phyloP scores from a whole-genome alignment of 23 tunicate species.

The Ascidia mentula region DNA sequence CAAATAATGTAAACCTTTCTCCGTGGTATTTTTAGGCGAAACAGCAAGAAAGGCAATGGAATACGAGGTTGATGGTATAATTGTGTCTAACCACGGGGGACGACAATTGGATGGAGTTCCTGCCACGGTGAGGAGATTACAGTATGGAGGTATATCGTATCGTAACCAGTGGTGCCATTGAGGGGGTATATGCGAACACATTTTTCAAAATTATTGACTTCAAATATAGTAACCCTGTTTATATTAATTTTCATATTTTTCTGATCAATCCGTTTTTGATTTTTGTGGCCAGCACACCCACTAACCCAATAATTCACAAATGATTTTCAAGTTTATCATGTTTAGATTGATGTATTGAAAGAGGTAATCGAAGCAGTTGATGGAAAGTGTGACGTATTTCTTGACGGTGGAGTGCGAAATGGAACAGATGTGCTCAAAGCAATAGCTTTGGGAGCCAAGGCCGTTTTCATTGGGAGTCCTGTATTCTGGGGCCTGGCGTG shows the following conservation, averaged over 20 bases:
- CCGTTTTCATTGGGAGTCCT: conserved; percentile 68
- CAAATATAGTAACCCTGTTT: no score
- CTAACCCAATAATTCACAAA: no score
- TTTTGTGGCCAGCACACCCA: no score
- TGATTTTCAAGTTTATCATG: no score
- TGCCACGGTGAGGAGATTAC: conserved; percentile 37
- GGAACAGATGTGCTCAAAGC: conserved; percentile 64
- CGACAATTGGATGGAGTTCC: conserved; percentile 54
- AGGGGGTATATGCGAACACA: no score
- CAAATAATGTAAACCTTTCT: no score
- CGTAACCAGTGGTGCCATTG: no score
- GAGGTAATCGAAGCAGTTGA: conserved; percentile 44
- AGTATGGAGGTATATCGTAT: no score
- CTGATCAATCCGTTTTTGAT: no score
- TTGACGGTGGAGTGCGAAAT: conserved; percentile 59
- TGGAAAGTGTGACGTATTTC: conserved; percentile 49
- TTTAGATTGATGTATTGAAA: conserved; percentile 45
- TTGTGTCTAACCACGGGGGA: conserved; percentile 73
- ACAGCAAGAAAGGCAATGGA: conserved; percentile 52
- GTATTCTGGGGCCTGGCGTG: conserved; percentile 54
- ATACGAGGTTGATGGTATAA: conserved; percentile 34
- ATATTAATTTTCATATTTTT: background rate
- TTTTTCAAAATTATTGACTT: no score
- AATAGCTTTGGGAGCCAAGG: conserved; percentile 61
- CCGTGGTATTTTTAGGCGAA: no score